These are phyloP conservation scores for Hepsetus odoe DNA, from an alignment of 2,113 vertebrate genomes.

Conservation along the genomic window DNA sequence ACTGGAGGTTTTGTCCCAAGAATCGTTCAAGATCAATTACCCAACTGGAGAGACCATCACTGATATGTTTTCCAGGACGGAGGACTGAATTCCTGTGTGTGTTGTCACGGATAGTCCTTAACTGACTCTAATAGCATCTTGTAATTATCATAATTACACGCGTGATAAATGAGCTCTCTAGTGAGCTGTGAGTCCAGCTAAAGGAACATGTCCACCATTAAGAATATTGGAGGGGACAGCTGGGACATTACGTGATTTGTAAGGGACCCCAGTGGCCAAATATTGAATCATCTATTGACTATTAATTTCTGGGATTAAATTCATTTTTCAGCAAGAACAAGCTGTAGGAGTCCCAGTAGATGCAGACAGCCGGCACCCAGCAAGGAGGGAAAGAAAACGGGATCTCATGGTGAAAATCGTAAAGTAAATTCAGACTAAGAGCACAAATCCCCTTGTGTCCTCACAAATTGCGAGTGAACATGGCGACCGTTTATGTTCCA, in stretches of 20 bases:
- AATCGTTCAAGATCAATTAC: background rate
- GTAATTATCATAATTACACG: background rate
- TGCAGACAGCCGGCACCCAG: background rate
- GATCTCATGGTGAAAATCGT: too few relatives aligned
- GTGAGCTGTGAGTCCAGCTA: background rate
- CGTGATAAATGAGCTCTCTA: background rate
- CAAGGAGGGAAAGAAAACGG: too few relatives aligned
- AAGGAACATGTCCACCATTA: background rate
- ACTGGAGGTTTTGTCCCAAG: too few relatives aligned
- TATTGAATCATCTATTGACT: background rate
- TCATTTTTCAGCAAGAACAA: background rate
- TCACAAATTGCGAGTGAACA: too few relatives aligned
- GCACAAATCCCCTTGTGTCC: too few relatives aligned
- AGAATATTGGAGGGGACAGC: background rate
- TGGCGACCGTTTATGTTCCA: too few relatives aligned
- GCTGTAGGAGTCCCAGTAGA: too few relatives aligned
- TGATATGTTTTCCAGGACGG: background rate
- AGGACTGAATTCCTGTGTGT: background rate
- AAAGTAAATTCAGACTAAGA: too few relatives aligned
- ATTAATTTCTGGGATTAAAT: too few relatives aligned
- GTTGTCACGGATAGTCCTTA: background rate
- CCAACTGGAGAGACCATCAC: background rate
- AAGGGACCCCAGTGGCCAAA: background rate
- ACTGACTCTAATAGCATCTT: background rate
- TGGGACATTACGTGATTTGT: background rate